A percentile compares a stretch with the other conserved stretches of the same genome.
These are phyloP conservation scores for Anadara kagoshimensis DNA, from an alignment of 1,140 invertebrate genomes.

Conservation along the genomic window DNA sequence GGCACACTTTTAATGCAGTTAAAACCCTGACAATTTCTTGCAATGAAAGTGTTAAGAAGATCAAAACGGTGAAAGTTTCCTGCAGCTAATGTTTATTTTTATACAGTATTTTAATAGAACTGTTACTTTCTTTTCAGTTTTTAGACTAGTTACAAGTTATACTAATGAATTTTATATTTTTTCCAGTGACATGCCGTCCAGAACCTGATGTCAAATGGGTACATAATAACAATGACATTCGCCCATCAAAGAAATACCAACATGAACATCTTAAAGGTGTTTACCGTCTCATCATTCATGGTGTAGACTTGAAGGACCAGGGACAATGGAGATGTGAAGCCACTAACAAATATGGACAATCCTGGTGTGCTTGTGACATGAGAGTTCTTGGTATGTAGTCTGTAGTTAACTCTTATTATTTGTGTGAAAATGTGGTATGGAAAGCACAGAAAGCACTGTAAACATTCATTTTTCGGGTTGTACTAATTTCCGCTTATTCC, in stretches of 20 bases:
- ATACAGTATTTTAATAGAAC: neutral
- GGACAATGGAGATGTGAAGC: conserved; percentile 97
- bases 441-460: no score
- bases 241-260: conserved; percentile 46
- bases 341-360: conserved; percentile 91
- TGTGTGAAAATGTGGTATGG: neutral
- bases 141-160: neutral
- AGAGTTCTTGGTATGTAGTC: conserved; percentile 90
- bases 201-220: conserved; percentile 68
- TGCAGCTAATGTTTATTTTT: no score
- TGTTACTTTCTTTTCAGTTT: neutral
- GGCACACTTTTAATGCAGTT: no score
- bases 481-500: no score
- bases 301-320: conserved; percentile 93
- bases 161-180: conserved; percentile 12
- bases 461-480: no score
- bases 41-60: no score
- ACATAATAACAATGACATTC: conserved; percentile 56
- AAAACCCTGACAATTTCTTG: no score
- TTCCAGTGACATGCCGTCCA: conserved; percentile 63
- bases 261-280: conserved; percentile 81
- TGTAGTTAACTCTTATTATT: no score
- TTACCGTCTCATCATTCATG: conserved; percentile 92
- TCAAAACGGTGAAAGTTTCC: no score
- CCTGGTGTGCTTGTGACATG: conserved; percentile 96